These are phyloP conservation scores for Cephus rjabovi DNA, from an alignment of 2,888 invertebrate genomes.

Conservation along the genomic window DNA sequence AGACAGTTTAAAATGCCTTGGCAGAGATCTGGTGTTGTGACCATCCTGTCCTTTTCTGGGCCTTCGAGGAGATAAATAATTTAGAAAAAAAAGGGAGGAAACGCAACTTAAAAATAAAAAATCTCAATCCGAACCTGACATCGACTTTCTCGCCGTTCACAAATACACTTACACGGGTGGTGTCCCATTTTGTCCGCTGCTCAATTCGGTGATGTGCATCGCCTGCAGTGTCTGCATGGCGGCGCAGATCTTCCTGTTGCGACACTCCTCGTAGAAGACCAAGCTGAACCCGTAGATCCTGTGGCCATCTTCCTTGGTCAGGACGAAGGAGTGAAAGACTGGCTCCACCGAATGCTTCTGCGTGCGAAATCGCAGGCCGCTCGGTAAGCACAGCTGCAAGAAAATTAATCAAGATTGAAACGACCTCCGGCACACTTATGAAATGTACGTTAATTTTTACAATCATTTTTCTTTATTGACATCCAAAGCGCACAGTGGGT, in stretches of 20 bases:
- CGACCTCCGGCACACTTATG: background rate
- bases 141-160: background rate
- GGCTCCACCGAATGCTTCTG: constrained; percentile 90
- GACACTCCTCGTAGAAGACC: constrained; percentile 96
- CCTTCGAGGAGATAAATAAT: constrained; percentile 39
- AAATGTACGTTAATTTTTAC: background rate
- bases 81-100: background rate
- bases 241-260: constrained; percentile 90
- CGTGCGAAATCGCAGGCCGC: constrained; percentile 93
- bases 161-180: constrained; percentile 56
- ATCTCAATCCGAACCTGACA: background rate
- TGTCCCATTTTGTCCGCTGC: constrained; percentile 77
- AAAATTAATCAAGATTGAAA: constrained; percentile 19
- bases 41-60: constrained; percentile 69
- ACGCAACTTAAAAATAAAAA: constrained; percentile 3
- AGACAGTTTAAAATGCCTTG: constrained; percentile 88
- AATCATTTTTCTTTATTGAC: background rate
- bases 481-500: background rate
- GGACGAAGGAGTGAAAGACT: constrained; percentile 95
- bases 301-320: constrained; percentile 96
- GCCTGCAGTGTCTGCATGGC: constrained; percentile 97
- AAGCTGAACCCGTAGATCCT: constrained; percentile 94
- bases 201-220: constrained; percentile 91
- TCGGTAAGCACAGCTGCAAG: constrained; percentile 91
- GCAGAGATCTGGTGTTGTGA: constrained; percentile 85